Evolutionary conservation across 2,888 invertebrate genomes (phyloP).

Genomic region (Noctua comes): DNA sequence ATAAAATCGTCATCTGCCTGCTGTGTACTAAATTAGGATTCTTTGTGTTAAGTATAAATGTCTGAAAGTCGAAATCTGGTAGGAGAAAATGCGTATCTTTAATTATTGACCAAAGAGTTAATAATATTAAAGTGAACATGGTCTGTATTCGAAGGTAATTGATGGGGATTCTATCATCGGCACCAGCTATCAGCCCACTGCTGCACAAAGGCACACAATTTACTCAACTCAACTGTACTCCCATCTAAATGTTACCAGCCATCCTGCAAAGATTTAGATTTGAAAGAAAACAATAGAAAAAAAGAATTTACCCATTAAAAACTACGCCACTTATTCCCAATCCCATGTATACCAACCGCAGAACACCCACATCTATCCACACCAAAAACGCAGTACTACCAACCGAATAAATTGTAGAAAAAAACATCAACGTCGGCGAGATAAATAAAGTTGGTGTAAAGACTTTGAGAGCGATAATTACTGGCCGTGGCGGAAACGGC

Average conservation of each 20-base stretch:
- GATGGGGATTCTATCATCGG: background rate
- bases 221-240: background rate
- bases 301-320: background rate
- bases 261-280: background rate
- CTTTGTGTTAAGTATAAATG: background rate
- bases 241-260: rapidly evolving
- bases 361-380: constrained; percentile 70
- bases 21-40: background rate
- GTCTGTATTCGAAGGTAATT: background rate
- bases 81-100: background rate
- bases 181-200: background rate
- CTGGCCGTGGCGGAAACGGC: constrained; percentile 81
- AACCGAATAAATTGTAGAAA: constrained; percentile 64
- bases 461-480: constrained; percentile 65
- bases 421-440: constrained; percentile 66
- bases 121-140: background rate
- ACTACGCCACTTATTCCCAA: background rate
- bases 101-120: background rate
- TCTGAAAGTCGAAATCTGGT: background rate
- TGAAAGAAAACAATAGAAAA: background rate
- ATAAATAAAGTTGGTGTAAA: constrained; percentile 67
- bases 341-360: constrained; percentile 67
- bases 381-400: constrained; percentile 56
- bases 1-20: background rate
- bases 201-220: no score